Conservation (phyloP, 2,113 vertebrate genomes). For the Chamaea fasciata region DNA sequence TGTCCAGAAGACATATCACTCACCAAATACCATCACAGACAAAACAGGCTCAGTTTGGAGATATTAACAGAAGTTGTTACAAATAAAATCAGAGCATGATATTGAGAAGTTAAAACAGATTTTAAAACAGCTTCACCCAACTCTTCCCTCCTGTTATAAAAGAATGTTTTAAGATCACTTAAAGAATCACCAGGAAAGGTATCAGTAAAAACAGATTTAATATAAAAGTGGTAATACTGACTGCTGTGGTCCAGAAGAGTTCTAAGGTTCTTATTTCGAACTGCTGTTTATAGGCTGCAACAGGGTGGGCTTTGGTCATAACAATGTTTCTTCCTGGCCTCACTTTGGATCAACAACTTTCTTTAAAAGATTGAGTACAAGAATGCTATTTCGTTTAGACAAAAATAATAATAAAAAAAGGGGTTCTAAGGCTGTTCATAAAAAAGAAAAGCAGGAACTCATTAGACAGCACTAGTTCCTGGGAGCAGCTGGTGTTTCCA, state of each 20-base stretch:
- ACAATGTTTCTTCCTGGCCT: background rate
- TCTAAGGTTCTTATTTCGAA: background rate
- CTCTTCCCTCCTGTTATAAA: background rate
- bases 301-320: background rate
- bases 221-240: background rate
- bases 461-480: background rate
- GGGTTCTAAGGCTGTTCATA: no score
- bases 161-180: background rate
- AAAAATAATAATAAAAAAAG: no score
- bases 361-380: background rate
- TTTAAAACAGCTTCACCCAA: background rate
- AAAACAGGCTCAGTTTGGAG: accelerated
- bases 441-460: background rate
- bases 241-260: background rate
- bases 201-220: background rate
- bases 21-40: background rate
- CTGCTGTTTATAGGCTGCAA: accelerated
- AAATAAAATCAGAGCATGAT: background rate
- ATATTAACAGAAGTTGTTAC: background rate
- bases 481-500: background rate
- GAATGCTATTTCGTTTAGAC: background rate
- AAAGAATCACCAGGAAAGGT: background rate
- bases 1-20: background rate
- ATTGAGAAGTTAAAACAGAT: background rate
- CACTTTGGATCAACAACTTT: background rate